Evolutionary conservation across 2,797 vertebrate genomes (phyloP).

Genomic region (Peromyscus aztecus): DNA sequence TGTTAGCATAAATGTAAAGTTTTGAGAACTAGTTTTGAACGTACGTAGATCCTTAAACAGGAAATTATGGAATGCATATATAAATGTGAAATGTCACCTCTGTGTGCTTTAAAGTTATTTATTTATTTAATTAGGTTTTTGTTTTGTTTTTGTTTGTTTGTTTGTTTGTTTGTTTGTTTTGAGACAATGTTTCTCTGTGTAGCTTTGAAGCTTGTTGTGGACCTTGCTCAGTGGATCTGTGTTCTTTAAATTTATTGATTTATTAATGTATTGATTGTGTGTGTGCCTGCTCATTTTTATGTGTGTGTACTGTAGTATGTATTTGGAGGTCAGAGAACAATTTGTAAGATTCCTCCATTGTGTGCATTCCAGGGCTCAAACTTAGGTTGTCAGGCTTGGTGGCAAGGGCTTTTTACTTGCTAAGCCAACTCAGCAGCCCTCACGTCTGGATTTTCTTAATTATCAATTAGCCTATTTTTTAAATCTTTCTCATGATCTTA

Average conservation of each 20-base stretch:
- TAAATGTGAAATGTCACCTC: background rate
- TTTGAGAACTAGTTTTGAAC: background rate
- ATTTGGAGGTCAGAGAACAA: background rate
- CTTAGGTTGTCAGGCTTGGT: background rate
- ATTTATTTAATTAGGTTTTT: too few relatives aligned
- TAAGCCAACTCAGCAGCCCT: background rate
- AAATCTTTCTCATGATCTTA: background rate
- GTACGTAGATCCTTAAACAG: background rate
- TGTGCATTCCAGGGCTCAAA: background rate
- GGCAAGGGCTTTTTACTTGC: background rate
- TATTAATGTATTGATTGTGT: background rate
- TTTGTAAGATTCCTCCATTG: background rate
- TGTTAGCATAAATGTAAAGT: background rate
- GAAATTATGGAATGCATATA: background rate
- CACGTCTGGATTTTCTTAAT: background rate
- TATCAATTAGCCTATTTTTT: background rate
- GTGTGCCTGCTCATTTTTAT: background rate
- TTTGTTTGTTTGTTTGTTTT: too few relatives aligned
- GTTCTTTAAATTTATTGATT: background rate
- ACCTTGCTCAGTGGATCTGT: too few relatives aligned
- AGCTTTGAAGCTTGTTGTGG: too few relatives aligned
- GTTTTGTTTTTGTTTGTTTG: too few relatives aligned
- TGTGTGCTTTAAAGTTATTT: too few relatives aligned
- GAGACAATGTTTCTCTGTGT: too few relatives aligned
- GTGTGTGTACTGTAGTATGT: background rate